A percentile compares a stretch with the other conserved stretches of the same genome.
Conservation (phyloP, 2,797 vertebrate genomes). For the Crenichthys baileyi region DNA sequence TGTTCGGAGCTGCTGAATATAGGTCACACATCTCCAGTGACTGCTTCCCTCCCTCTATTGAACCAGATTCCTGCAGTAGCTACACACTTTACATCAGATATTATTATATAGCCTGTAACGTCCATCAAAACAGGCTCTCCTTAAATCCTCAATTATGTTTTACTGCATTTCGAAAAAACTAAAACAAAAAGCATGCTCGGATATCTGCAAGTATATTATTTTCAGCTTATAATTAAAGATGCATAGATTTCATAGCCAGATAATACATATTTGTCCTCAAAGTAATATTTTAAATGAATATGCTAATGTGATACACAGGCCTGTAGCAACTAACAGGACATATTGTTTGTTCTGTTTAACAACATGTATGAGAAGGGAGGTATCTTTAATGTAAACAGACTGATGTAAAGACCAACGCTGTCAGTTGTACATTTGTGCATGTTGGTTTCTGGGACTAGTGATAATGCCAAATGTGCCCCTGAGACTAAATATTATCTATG, state of each 20-base stretch:
- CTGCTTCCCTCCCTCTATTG: slow-evolving; percentile 66
- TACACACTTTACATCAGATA: slow-evolving; percentile 35
- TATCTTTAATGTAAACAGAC: background rate
- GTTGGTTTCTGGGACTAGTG: background rate
- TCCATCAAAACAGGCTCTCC: slow-evolving; percentile 11
- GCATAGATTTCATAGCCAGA: background rate
- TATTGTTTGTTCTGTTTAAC: slow-evolving; percentile 14
- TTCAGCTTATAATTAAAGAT: slow-evolving; percentile 4
- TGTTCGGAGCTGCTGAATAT: slow-evolving; percentile 78
- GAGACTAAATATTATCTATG: slow-evolving; percentile 19
- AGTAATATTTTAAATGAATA: background rate
- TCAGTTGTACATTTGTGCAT: background rate
- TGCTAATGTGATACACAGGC: background rate
- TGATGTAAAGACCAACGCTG: background rate
- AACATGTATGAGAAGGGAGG: background rate
- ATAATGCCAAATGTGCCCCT: slow-evolving; percentile 8
- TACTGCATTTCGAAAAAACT: background rate
- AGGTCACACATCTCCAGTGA: slow-evolving; percentile 83
- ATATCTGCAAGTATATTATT: slow-evolving; percentile 8
- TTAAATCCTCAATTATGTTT: slow-evolving; percentile 1
- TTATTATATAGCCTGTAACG: slow-evolving; percentile 27
- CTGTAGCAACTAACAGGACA: slow-evolving; percentile 32
- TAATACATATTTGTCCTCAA: background rate
- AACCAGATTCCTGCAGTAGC: slow-evolving; percentile 54
- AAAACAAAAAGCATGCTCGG: background rate